These are phyloP conservation scores for Lampropteryx suffumata DNA, from an alignment of 2,888 invertebrate species.

Conservation along the genomic window DNA sequence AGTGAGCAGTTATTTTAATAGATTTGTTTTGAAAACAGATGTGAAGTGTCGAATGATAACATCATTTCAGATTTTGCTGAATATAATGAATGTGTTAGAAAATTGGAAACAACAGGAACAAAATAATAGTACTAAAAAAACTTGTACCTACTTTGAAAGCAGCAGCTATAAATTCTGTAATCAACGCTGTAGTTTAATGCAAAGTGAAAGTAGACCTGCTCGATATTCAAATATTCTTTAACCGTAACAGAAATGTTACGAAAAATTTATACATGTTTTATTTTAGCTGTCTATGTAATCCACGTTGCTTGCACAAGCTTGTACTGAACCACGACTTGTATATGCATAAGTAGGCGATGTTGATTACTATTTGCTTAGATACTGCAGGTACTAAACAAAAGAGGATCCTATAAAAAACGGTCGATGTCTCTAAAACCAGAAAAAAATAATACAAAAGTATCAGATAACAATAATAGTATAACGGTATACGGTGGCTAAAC, in stretches of 20 bases:
- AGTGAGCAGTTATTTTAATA: constrained; percentile 43
- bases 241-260: constrained; percentile 21
- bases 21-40: too few relatives aligned
- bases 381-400: background rate
- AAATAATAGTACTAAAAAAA: too few relatives aligned
- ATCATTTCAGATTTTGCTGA: too few relatives aligned
- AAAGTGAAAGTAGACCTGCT: constrained; percentile 22
- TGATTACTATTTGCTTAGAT: background rate
- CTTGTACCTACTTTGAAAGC: too few relatives aligned
- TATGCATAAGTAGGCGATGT: constrained; percentile 8
- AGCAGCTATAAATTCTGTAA: too few relatives aligned
- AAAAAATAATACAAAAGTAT: background rate
- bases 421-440: background rate
- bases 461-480: background rate
- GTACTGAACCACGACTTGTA: background rate
- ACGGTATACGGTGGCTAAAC: constrained; percentile 1
- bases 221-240: constrained; percentile 17
- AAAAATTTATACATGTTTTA: constrained; percentile 23
- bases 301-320: constrained; percentile 8
- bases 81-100: too few relatives aligned
- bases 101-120: too few relatives aligned
- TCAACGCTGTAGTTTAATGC: too few relatives aligned
- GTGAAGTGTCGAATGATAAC: too few relatives aligned
- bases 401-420: background rate
- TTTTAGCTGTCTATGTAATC: constrained; percentile 9